Evolutionary conservation across 2,113 vertebrate species (phyloP).

Genomic region (Oreocharis arfaki): DNA sequence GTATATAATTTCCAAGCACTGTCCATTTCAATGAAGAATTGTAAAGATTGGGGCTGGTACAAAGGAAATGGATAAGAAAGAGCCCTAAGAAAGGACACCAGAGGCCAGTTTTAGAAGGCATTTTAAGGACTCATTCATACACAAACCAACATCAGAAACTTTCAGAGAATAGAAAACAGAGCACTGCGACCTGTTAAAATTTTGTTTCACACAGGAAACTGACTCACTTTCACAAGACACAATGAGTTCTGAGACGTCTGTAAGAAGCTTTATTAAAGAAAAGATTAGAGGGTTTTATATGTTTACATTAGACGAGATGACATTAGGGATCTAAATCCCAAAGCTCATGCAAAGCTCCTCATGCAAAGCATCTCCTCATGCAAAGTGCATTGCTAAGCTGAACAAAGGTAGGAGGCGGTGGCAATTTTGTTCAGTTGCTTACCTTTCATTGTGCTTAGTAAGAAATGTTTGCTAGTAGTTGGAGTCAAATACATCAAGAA

Average conservation of each 20-base stretch:
- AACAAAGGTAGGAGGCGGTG: background rate
- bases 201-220: conserved; percentile 35
- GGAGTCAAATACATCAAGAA: background rate
- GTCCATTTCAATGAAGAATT: background rate
- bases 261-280: conserved; percentile 41
- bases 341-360: conserved; percentile 33
- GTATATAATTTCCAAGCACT: background rate
- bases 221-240: conserved; percentile 21
- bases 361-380: conserved; percentile 21
- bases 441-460: background rate
- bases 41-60: background rate
- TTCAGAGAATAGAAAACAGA: background rate
- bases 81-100: background rate
- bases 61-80: background rate
- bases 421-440: background rate
- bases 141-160: background rate
- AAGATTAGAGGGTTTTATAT: conserved; percentile 44
- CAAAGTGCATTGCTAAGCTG: background rate
- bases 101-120: background rate
- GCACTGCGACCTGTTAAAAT: background rate
- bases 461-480: background rate
- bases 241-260: background rate
- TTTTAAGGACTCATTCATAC: background rate
- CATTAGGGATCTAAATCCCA: conserved; percentile 29
- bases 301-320: conserved; percentile 23